These are phyloP conservation scores for Lipotes vexillifer DNA, from an alignment of 2,113 vertebrate genomes.

Conservation along the genomic window DNA sequence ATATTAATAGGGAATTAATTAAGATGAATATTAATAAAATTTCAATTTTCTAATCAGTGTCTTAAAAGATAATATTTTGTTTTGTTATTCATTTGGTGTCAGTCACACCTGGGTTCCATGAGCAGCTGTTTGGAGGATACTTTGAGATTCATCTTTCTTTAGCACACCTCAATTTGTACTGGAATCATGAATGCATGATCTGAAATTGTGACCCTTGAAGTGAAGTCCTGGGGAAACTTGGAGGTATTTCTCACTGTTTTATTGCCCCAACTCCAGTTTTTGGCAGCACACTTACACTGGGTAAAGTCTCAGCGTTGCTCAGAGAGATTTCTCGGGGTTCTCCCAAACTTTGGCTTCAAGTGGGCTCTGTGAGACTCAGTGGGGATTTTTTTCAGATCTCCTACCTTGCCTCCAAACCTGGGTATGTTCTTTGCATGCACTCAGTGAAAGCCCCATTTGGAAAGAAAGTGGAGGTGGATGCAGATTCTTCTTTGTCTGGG, in stretches of 20 bases:
- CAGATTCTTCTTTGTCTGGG: neutral
- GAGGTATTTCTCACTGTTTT: neutral
- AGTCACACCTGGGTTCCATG: neutral
- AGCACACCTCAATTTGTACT: neutral
- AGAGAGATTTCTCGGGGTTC: neutral
- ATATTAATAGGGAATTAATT: neutral
- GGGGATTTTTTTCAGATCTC: neutral
- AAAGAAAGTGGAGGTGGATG: neutral
- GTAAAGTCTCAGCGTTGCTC: neutral
- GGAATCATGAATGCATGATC: neutral
- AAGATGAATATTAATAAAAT: neutral
- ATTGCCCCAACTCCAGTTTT: neutral
- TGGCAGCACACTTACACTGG: neutral
- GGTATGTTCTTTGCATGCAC: neutral
- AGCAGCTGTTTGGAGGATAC: neutral
- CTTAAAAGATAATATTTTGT: neutral
- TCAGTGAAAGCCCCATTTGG: neutral
- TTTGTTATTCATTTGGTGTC: neutral
- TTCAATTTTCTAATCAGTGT: neutral
- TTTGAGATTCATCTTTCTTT: neutral
- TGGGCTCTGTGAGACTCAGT: neutral
- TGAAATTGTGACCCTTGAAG: neutral
- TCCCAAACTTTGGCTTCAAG: neutral
- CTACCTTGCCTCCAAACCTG: rapidly evolving
- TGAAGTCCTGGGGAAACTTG: too few species aligned